phyloP scores from a whole-genome alignment of 2,888 invertebrate species.

The Standfussiana lucernea region DNA sequence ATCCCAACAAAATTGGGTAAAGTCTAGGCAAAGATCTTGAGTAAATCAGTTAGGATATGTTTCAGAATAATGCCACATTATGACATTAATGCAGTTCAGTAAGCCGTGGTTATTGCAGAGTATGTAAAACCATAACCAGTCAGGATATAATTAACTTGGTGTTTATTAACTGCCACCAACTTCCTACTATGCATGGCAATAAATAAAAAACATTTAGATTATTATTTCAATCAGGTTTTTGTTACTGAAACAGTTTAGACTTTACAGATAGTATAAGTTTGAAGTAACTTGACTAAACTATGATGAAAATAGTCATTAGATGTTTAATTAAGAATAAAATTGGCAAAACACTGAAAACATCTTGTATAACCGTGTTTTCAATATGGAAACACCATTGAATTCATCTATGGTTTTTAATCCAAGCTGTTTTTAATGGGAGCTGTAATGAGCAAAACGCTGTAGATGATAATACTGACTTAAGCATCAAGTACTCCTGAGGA shows the following conservation, averaged over 20 bases:
- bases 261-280: neutral
- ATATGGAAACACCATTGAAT: neutral
- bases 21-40: neutral
- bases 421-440: neutral
- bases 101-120: neutral
- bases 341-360: neutral
- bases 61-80: neutral
- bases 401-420: neutral
- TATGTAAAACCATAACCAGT: neutral
- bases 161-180: neutral
- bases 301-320: neutral
- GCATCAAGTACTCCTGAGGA: slow-evolving; percentile 8
- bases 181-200: neutral
- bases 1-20: neutral
- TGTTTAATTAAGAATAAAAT: neutral
- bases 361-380: neutral
- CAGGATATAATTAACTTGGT: neutral
- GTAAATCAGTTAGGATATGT: neutral
- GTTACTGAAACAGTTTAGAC: too few relatives aligned
- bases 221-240: neutral
- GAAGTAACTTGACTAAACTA: neutral
- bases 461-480: neutral
- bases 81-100: neutral
- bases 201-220: neutral
- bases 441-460: neutral